phyloP scores from a whole-genome alignment of 2,888 invertebrate genomes.

The Perizoma affinitatum region DNA sequence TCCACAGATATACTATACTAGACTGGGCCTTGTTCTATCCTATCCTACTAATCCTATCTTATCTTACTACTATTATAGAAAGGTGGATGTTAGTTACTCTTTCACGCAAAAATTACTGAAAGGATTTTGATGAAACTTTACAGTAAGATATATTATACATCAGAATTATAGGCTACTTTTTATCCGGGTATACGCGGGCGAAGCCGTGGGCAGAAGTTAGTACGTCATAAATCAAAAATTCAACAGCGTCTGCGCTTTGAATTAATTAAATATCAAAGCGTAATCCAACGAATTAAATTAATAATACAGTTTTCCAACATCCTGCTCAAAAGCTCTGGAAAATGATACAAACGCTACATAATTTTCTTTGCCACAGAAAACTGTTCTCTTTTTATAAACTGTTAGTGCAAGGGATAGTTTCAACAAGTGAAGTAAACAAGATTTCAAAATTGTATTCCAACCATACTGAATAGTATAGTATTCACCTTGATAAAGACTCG shows the following conservation, averaged over 20 bases:
- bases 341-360: conserved; percentile 13
- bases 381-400: conserved; percentile 18
- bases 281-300: conserved; percentile 23
- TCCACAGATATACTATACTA: too few relatives aligned
- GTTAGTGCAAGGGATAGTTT: conserved; percentile 1
- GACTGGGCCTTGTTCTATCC: too few relatives aligned
- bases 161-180: too few relatives aligned
- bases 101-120: too few relatives aligned
- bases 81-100: too few relatives aligned
- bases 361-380: conserved; percentile 21
- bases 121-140: too few relatives aligned
- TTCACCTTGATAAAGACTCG: too few relatives aligned
- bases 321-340: conserved; percentile 15
- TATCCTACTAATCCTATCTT: too few relatives aligned
- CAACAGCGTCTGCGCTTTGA: conserved; percentile 5
- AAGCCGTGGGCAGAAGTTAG: too few relatives aligned
- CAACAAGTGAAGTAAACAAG: neutral
- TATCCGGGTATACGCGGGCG: too few relatives aligned
- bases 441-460: neutral
- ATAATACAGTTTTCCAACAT: conserved; percentile 22
- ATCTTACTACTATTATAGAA: too few relatives aligned
- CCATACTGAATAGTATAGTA: neutral
- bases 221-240: neutral
- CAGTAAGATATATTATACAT: too few relatives aligned
- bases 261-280: conserved; percentile 24